Percentiles rank a stretch among this genome's conserved stretches.
phyloP scores from a whole-genome alignment of 2,797 vertebrate species.

The Thalassophryne amazonica region DNA sequence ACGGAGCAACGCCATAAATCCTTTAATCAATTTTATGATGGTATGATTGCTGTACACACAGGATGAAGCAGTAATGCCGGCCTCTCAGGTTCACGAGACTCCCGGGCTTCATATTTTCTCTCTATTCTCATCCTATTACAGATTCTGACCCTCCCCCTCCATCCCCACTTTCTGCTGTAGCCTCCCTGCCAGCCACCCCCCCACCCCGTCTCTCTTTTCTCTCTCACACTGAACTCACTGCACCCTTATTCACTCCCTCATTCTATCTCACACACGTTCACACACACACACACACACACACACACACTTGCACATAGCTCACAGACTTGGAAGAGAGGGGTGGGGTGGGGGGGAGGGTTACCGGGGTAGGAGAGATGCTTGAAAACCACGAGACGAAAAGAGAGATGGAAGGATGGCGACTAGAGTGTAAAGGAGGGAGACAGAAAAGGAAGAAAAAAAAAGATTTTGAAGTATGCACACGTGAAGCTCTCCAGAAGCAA shows the following conservation, averaged over 20 bases:
- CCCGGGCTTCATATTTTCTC: constrained; percentile 72
- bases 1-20: constrained; percentile 54
- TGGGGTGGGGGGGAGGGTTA: constrained; percentile 38
- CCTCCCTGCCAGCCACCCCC: constrained; percentile 44
- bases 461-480: constrained; percentile 29
- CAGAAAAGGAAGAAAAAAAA: constrained; percentile 27
- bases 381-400: constrained; percentile 59
- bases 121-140: constrained; percentile 77
- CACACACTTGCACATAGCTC: constrained; percentile 40
- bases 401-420: constrained; percentile 53
- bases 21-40: constrained; percentile 66
- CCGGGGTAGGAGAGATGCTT: constrained; percentile 59
- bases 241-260: constrained; percentile 56
- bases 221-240: constrained; percentile 57
- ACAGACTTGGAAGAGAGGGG: constrained; percentile 57
- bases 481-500: constrained; percentile 15
- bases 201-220: constrained; percentile 41
- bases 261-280: constrained; percentile 57
- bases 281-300: constrained; percentile 30
- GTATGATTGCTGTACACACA: constrained; percentile 67
- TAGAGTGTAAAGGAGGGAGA: constrained; percentile 53
- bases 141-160: constrained; percentile 80
- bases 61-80: constrained; percentile 66
- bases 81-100: constrained; percentile 71
- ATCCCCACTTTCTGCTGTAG: constrained; percentile 67